Conservation (phyloP, 2,888 invertebrate species). For the Eilema sororculum region DNA sequence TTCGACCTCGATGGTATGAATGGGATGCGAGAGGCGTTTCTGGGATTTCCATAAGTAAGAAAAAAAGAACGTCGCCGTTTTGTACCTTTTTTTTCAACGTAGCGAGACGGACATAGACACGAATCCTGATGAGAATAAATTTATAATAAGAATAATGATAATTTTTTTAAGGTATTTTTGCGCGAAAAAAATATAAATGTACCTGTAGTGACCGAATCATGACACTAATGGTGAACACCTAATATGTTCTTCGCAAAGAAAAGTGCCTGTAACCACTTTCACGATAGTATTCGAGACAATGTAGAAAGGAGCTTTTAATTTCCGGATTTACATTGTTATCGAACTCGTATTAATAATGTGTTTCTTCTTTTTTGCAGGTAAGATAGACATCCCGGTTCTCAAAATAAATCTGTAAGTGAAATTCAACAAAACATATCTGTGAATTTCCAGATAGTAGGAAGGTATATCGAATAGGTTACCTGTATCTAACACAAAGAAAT, state of each 20-base stretch:
- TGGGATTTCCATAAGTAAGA: neutral
- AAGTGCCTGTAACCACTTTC: too few species aligned
- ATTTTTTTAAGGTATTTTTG: neutral
- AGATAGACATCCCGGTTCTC: neutral
- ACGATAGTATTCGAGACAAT: too few species aligned
- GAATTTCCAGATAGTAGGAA: too few species aligned
- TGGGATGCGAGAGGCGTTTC: too few species aligned
- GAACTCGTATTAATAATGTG: neutral
- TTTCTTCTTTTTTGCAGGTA: neutral
- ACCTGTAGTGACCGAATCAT: neutral
- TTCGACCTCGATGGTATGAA: too few species aligned
- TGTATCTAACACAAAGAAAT: too few species aligned
- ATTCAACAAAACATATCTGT: neutral
- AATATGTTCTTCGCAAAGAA: too few species aligned
- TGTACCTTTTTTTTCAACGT: neutral
- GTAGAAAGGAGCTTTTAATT: neutral
- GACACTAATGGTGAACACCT: too few species aligned
- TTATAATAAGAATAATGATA: neutral
- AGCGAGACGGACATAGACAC: neutral
- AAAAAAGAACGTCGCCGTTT: neutral
- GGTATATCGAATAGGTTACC: too few species aligned
- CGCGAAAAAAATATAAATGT: neutral
- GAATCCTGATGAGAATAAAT: conserved; percentile 1
- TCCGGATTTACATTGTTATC: neutral
- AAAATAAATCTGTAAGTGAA: neutral